Percentiles rank a stretch among this genome's conserved stretches.
These are phyloP conservation scores for Agriopis marginaria DNA, from an alignment of 2,888 invertebrate species.

Conservation along the genomic window DNA sequence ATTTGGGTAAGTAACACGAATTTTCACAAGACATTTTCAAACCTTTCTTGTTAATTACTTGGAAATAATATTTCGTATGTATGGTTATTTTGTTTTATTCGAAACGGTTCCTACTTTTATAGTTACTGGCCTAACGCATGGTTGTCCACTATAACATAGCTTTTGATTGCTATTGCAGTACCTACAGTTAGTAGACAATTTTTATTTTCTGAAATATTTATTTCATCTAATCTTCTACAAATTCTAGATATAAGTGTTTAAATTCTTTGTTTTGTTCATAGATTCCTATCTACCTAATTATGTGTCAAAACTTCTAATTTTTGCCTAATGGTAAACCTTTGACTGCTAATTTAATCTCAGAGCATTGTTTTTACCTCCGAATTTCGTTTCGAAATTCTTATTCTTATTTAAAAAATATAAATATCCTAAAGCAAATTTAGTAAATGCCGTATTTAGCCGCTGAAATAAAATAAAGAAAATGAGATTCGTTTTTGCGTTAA, in stretches of 20 bases:
- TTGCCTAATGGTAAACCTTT: not conserved
- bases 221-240: not conserved
- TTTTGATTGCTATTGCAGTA: not conserved
- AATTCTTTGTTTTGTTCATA: conserved; percentile 10
- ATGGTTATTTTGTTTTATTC: not conserved
- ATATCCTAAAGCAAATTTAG: too few species aligned
- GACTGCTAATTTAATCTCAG: too few species aligned
- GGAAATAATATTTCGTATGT: not conserved
- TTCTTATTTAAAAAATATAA: too few species aligned
- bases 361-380: too few species aligned
- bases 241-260: conserved; percentile 7
- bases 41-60: conserved; percentile 7
- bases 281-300: not conserved
- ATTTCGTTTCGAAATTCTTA: too few species aligned
- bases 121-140: conserved; percentile 20
- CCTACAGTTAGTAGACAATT: not conserved
- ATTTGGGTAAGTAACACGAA: not conserved
- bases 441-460: too few species aligned
- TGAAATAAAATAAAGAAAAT: too few species aligned
- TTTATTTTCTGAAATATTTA: conserved; percentile 10
- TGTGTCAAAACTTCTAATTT: conserved; percentile 21
- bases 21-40: not conserved
- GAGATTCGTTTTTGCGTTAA: too few species aligned
- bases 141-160: conserved; percentile 2
- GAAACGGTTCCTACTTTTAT: not conserved